phyloP scores from a whole-genome alignment of 2,888 invertebrate species.

The Parnassius glacialis region DNA sequence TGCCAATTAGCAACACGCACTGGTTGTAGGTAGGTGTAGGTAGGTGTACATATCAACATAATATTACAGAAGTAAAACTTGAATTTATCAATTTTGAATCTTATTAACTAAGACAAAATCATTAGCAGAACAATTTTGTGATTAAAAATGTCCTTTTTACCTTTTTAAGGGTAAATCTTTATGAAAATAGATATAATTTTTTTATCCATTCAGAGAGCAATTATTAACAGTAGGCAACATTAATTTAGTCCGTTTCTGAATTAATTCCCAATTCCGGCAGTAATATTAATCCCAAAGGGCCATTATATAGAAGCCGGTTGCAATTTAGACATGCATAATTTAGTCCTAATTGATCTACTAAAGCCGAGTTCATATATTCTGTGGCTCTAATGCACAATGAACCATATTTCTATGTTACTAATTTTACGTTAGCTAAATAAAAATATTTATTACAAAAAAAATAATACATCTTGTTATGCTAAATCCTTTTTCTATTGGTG shows the following conservation, averaged over 20 bases:
- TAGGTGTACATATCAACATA: too few species aligned
- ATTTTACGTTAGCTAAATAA: too few species aligned
- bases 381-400: too few species aligned
- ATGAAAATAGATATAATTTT: neutral
- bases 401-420: too few species aligned
- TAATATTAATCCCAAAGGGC: slow-evolving; percentile 20
- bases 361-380: neutral
- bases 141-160: neutral
- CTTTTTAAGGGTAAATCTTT: neutral
- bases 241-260: slow-evolving; percentile 19
- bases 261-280: slow-evolving; percentile 20
- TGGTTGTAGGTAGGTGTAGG: too few species aligned
- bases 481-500: too few species aligned
- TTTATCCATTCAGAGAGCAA: slow-evolving; percentile 6
- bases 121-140: neutral
- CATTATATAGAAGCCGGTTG: slow-evolving; percentile 3
- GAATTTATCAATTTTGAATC: neutral
- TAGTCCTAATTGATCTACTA: slow-evolving; percentile 8
- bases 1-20: too few species aligned
- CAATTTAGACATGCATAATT: slow-evolving; percentile 14
- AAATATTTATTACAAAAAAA: too few species aligned
- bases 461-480: too few species aligned
- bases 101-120: neutral
- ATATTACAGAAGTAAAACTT: neutral
- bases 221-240: slow-evolving; percentile 17